Evolutionary conservation across 2,113 vertebrate genomes (phyloP).

Genomic region (Lepisosteus osseus): DNA sequence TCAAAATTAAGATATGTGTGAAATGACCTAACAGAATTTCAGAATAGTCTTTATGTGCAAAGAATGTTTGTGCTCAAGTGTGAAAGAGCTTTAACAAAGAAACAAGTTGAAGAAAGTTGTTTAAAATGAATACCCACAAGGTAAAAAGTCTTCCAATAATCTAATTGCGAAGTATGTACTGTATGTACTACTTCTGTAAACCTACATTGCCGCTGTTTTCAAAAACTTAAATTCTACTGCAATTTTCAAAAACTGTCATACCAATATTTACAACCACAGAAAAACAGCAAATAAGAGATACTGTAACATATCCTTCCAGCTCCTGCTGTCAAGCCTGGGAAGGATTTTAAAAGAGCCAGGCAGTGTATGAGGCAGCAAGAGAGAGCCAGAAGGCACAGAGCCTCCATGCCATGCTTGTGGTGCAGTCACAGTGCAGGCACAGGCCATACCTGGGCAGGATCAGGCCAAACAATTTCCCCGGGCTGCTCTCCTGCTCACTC

Average conservation of each 20-base stretch:
- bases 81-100: no score
- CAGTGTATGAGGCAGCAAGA: not conserved
- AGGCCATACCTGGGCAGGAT: not conserved
- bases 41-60: no score
- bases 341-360: not conserved
- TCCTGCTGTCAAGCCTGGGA: not conserved
- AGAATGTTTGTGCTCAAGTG: no score
- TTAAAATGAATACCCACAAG: no score
- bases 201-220: no score
- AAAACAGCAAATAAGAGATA: not conserved
- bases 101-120: no score
- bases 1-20: no score
- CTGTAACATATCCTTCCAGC: not conserved
- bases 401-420: not conserved
- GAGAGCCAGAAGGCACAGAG: not conserved
- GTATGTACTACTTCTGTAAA: no score
- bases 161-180: no score
- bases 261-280: not conserved
- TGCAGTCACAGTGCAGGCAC: not conserved
- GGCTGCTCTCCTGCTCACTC: not conserved
- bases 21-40: no score
- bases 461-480: not conserved
- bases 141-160: no score
- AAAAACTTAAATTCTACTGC: no score
- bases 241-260: not conserved